These are phyloP conservation scores for Schizopygopsis malacanthus DNA, from an alignment of 2,797 vertebrate genomes.

Conservation along the genomic window DNA sequence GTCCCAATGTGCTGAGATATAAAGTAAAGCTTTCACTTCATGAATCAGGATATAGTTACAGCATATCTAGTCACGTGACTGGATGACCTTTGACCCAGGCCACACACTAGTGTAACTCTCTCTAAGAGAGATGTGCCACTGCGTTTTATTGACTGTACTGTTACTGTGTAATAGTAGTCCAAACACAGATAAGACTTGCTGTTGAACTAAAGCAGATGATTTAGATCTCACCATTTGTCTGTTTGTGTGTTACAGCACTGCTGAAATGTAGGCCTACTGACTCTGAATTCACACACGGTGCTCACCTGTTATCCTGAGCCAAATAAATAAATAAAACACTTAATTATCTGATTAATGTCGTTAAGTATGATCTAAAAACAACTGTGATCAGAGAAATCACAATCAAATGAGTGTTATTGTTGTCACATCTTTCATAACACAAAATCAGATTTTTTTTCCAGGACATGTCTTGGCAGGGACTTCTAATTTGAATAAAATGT, in stretches of 20 bases:
- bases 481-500: neutral
- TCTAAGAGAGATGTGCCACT: conserved; percentile 1
- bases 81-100: conserved; percentile 67
- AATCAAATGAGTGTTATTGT: neutral
- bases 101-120: neutral
- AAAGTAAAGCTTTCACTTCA: conserved; percentile 16
- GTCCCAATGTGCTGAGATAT: neutral
- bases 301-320: too few species aligned
- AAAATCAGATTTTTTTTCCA: too few species aligned
- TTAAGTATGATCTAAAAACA: neutral
- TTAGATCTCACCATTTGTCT: neutral
- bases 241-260: neutral
- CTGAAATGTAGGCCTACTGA: neutral
- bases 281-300: too few species aligned
- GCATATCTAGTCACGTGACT: conserved; percentile 62
- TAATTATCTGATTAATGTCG: neutral
- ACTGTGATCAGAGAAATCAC: neutral
- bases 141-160: conserved; percentile 39
- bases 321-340: too few species aligned
- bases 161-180: conserved; percentile 36
- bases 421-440: neutral
- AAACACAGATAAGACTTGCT: conserved; percentile 47
- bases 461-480: neutral
- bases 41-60: conserved; percentile 23
- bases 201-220: conserved; percentile 16